Conservation (phyloP, 1,140 invertebrate species). For the Helicoverpa zea region DNA sequence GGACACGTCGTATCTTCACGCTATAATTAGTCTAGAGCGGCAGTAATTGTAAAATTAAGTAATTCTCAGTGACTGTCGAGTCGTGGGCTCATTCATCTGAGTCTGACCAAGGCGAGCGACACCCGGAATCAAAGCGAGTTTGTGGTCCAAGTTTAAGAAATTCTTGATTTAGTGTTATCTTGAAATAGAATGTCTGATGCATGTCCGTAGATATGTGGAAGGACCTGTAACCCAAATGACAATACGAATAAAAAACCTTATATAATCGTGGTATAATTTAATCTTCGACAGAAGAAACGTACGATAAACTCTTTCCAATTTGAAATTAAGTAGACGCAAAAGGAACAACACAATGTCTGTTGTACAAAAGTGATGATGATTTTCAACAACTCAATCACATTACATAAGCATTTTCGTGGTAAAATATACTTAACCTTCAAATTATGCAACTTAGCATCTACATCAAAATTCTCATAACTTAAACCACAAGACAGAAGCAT, state of each 20-base stretch:
- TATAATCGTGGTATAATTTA: no score
- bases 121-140: constrained; percentile 43
- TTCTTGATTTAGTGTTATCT: not conserved
- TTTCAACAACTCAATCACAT: no score
- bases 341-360: no score
- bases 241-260: no score
- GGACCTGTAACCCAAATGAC: no score
- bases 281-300: no score
- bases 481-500: constrained; percentile 18
- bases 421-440: not conserved
- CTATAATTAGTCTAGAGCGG: constrained; percentile 8
- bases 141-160: constrained; percentile 18
- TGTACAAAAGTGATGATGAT: no score
- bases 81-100: constrained; percentile 44
- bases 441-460: not conserved
- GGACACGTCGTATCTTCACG: constrained; percentile 38
- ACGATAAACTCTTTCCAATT: no score
- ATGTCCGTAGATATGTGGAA: no score
- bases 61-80: constrained; percentile 36
- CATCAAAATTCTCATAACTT: not conserved
- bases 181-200: no score
- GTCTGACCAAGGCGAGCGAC: constrained; percentile 31
- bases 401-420: no score
- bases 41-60: constrained; percentile 50
- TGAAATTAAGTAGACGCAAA: no score